Evolutionary conservation across 2,888 invertebrate species (phyloP), one percentile per base, ranked within the genome.

Genomic region (Eupithecia exiguata): DNA sequence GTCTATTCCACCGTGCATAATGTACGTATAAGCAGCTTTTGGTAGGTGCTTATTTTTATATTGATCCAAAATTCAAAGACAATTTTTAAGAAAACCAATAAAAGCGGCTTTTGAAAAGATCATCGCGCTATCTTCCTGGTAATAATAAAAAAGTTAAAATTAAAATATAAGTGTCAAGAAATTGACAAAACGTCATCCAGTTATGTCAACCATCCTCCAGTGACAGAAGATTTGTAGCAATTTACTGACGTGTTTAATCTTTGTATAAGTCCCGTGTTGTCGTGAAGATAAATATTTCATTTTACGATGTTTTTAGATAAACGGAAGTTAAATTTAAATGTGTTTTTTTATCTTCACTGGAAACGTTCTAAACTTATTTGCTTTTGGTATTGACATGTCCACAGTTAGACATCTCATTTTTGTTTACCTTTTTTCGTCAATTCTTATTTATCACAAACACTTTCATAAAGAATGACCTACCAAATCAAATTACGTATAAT

Each of bases 171-270:
- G n/a, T n/a, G n/a, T n/a, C n/a, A n/a, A 74, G 71, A 74, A 75
- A 77, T 75, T 71, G 69, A 74, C 74, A 74, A 71, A 58, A 12
- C 5, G 53, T 21, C 53, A 53, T 53, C 21, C 53, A 53, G 12
- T 35, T 30, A 36, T 74, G 70, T 71, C 75, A 67, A 71, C 38
- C 30, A 53, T 30, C 66, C 67, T 77, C 66, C 66, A 40, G 66
- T 74, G 67, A 67, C 35, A 68, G 66, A 73, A 63, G 69, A 74
- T 78, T 78, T 70, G 62, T 69, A 38, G 40, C 53, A 66, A 78
- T 77, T 77, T 77, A 78, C 77, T 72, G 74, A 10, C 58, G 35
- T 70, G 70, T 70, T 73, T 66, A 40, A 36, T 61, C 36, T 69
- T 18, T 62, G 46, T 62, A 21, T 3, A 21, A 53, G 49, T 58